These are phyloP conservation scores for Cephus sareptanus DNA, from an alignment of 2,888 invertebrate species.

Conservation along the genomic window DNA sequence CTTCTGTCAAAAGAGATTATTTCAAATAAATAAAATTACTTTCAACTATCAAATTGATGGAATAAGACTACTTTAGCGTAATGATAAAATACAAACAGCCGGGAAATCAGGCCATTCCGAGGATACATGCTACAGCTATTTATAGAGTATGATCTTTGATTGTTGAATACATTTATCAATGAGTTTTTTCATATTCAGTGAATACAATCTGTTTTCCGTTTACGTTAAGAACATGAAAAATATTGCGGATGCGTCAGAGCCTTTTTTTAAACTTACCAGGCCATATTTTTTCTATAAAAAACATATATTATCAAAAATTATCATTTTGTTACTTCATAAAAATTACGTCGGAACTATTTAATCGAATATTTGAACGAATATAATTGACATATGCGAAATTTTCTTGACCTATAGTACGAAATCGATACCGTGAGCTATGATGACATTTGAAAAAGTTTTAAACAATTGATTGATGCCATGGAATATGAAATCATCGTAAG, in stretches of 20 bases:
- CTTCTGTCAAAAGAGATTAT: background rate
- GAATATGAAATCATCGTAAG: background rate
- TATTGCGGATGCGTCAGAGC: background rate
- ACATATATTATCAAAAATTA: background rate
- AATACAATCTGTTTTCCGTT: background rate
- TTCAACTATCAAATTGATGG: background rate
- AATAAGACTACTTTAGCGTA: background rate
- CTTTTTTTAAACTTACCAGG: background rate
- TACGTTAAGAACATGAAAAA: background rate
- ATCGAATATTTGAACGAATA: background rate
- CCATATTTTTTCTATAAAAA: background rate
- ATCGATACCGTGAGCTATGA: background rate
- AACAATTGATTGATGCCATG: background rate
- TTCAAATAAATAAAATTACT: background rate
- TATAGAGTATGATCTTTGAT: conserved; percentile 37
- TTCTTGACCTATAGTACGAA: background rate
- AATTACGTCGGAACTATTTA: background rate
- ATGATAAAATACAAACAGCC: background rate
- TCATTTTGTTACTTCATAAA: background rate
- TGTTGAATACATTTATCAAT: conserved; percentile 33
- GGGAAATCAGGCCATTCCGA: background rate
- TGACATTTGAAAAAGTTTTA: background rate
- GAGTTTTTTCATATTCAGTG: background rate
- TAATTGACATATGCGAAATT: background rate
- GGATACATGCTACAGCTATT: conserved; percentile 30